Conservation (phyloP, 2,797 vertebrate genomes). For the Ambastaia sidthimunki region DNA sequence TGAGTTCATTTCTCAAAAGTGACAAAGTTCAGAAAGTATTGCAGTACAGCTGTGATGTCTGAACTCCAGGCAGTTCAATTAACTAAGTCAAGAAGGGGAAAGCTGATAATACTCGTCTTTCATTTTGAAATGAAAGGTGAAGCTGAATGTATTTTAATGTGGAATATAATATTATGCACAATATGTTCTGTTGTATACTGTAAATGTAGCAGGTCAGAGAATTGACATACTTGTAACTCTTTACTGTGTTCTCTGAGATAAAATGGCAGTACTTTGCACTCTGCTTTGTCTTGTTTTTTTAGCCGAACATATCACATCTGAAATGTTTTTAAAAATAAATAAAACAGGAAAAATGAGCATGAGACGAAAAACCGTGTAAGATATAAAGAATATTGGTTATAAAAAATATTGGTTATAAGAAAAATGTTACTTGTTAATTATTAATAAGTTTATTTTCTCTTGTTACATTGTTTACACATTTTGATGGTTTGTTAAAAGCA, state of each 20-base stretch:
- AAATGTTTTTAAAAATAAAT: too few relatives aligned
- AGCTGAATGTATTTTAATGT: neutral
- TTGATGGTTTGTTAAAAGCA: neutral
- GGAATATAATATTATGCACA: neutral
- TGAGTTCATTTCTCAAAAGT: neutral
- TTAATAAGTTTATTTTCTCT: neutral
- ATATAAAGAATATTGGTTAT: too few relatives aligned
- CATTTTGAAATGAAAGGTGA: constrained; percentile 13
- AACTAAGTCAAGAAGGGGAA: constrained; percentile 19
- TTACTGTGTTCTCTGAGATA: neutral
- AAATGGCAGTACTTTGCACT: neutral
- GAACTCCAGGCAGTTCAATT: constrained; percentile 11
- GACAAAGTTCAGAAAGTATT: constrained; percentile 2
- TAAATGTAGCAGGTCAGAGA: neutral
- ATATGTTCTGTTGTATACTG: neutral
- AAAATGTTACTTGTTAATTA: neutral
- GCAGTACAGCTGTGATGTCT: constrained; percentile 2
- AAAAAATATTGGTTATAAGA: neutral
- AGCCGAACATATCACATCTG: neutral
- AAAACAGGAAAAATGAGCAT: too few relatives aligned
- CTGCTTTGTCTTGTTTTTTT: neutral
- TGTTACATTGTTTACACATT: neutral
- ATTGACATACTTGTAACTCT: neutral
- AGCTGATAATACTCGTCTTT: constrained; percentile 5
- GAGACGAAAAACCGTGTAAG: too few relatives aligned